Conservation (phyloP, 2,113 vertebrate species). For the Cinclus mexicanus region DNA sequence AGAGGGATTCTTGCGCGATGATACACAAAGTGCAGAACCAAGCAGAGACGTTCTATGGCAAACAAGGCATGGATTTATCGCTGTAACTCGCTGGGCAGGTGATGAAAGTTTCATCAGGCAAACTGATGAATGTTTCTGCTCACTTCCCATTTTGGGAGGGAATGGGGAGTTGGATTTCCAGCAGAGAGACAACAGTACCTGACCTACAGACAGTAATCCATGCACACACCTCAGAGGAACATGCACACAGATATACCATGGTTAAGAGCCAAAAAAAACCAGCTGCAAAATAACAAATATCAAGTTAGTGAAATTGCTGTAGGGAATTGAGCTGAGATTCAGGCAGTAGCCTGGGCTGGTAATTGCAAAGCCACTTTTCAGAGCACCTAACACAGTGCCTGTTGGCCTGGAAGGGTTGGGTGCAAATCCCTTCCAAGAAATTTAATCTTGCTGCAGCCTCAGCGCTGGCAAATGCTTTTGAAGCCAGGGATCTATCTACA, state of each 20-base stretch:
- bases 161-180: background rate
- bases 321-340: background rate
- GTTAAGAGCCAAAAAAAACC: background rate
- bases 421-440: background rate
- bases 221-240: background rate
- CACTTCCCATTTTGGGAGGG: fast-evolving
- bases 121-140: background rate
- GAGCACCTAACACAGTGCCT: fast-evolving
- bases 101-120: background rate
- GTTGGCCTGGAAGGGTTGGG: background rate
- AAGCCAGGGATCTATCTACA: background rate
- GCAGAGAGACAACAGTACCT: background rate
- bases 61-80: background rate
- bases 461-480: background rate
- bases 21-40: fast-evolving
- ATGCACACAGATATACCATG: fast-evolving
- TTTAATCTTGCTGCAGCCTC: background rate
- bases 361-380: background rate
- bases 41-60: background rate
- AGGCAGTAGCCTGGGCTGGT: background rate
- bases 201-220: background rate
- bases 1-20: fast-evolving
- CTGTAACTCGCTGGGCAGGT: background rate
- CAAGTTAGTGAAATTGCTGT: fast-evolving
- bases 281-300: background rate